Evolutionary conservation across 2,113 vertebrate genomes (phyloP).

Genomic region (Malaclemys terrapin): DNA sequence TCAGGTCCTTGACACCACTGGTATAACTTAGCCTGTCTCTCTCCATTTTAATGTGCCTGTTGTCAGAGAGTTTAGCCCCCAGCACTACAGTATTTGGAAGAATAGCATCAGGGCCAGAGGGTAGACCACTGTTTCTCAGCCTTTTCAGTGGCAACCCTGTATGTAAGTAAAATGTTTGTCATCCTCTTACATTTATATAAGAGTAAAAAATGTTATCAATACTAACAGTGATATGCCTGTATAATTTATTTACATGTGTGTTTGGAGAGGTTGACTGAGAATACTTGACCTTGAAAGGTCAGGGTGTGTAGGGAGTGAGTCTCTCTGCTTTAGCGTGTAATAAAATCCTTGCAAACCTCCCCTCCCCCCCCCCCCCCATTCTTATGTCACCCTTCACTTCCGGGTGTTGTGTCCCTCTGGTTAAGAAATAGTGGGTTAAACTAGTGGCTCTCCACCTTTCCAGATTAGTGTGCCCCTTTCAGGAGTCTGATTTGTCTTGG

Average conservation of each 20-base stretch:
- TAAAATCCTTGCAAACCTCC: background rate
- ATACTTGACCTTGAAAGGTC: background rate
- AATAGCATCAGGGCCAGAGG: background rate
- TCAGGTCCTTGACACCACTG: background rate
- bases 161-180: background rate
- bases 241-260: background rate
- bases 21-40: background rate
- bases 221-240: background rate
- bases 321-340: background rate
- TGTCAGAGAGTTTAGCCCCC: background rate
- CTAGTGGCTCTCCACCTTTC: no score
- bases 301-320: background rate
- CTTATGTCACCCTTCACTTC: background rate
- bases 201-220: background rate
- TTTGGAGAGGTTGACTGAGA: background rate
- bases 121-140: background rate
- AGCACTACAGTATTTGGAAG: background rate
- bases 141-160: background rate
- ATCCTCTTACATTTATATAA: background rate
- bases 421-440: background rate
- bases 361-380: no score
- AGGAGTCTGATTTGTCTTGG: background rate
- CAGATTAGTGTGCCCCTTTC: background rate
- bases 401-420: background rate
- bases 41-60: background rate